Evolutionary conservation across 2,113 vertebrate species (phyloP).

Genomic region (Mobula hypostoma): DNA sequence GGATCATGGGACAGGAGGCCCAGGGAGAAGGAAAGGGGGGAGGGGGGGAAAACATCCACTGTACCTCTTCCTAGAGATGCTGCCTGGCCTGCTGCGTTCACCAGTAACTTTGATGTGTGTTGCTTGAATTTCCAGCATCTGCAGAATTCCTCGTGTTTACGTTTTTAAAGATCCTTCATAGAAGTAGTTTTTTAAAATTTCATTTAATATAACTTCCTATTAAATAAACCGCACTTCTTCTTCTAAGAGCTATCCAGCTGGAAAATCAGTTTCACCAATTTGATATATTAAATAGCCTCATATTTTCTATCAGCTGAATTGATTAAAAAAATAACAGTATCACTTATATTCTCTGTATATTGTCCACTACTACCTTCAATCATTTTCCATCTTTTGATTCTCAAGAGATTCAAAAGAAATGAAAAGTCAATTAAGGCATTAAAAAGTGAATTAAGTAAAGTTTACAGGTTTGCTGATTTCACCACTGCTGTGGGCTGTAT

Average conservation of each 20-base stretch:
- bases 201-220: not conserved
- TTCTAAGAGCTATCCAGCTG: not conserved
- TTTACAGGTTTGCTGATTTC: too few relatives aligned
- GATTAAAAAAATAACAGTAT: not conserved
- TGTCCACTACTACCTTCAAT: not conserved
- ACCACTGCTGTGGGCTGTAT: too few relatives aligned
- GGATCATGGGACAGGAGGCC: too few relatives aligned
- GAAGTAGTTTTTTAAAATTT: too few relatives aligned
- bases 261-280: not conserved
- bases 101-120: too few relatives aligned
- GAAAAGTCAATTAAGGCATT: not conserved
- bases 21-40: too few relatives aligned
- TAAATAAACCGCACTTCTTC: not conserved
- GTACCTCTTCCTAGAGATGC: too few relatives aligned
- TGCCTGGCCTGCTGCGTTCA: too few relatives aligned
- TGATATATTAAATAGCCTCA: not conserved
- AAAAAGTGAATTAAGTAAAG: not conserved
- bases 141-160: too few relatives aligned
- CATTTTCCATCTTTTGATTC: not conserved
- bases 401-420: not conserved
- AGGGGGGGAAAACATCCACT: too few relatives aligned
- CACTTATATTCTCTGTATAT: not conserved
- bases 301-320: not conserved
- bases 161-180: too few relatives aligned
- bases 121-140: too few relatives aligned